Evolutionary conservation across 2,797 vertebrate species (phyloP).

Genomic region (Trichosurus vulpecula): DNA sequence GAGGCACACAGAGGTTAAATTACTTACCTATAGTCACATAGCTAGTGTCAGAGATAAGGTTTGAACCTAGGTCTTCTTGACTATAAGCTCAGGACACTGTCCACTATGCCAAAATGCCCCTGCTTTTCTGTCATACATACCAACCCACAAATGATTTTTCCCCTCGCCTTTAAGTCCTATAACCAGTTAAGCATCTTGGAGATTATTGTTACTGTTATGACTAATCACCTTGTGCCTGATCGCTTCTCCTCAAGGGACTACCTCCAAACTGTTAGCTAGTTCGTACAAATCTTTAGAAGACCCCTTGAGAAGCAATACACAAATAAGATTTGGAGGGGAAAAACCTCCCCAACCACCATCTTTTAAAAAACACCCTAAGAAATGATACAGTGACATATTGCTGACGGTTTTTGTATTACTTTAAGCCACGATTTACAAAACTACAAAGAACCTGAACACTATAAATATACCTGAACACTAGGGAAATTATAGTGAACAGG

Average conservation of each 20-base stretch:
- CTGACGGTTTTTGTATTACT: neutral
- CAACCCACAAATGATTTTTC: neutral
- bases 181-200: neutral
- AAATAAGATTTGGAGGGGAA: neutral
- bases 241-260: neutral
- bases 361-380: neutral
- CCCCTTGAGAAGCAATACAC: neutral
- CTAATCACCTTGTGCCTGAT: neutral
- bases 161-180: neutral
- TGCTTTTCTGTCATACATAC: neutral
- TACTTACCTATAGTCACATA: neutral
- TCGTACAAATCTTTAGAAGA: neutral
- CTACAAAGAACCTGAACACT: neutral
- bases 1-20: neutral
- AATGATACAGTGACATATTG: neutral
- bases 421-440: slow-evolving; percentile 17
- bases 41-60: neutral
- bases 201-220: neutral
- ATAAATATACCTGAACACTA: neutral
- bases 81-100: neutral
- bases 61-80: neutral
- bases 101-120: neutral
- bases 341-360: neutral
- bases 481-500: neutral
- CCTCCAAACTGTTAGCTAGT: neutral